phyloP scores from a whole-genome alignment of 2,797 vertebrate species.

The Bufotes viridis region DNA sequence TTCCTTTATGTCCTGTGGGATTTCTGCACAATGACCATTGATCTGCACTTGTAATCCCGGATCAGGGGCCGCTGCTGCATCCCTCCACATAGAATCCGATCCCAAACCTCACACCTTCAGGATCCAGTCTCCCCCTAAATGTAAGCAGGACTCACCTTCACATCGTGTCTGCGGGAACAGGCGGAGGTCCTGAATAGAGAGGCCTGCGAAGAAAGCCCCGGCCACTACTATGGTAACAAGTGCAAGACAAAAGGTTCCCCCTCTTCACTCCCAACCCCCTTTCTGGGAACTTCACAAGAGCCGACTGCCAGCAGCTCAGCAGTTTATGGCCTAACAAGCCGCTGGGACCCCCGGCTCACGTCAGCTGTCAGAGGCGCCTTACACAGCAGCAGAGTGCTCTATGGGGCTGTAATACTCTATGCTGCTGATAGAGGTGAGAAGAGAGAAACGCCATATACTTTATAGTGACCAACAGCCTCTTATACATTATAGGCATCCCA shows the following conservation, averaged over 20 bases:
- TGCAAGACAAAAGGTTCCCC: not conserved
- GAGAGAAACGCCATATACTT: not conserved
- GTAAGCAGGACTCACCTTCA: not conserved
- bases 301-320: not conserved
- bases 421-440: not conserved
- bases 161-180: conserved; percentile 14
- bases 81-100: not conserved
- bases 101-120: not conserved
- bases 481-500: not conserved
- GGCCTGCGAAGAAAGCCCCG: conserved; percentile 31
- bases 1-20: not conserved
- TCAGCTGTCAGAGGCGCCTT: not conserved
- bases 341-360: not conserved
- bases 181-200: not conserved
- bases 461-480: not conserved
- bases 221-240: conserved; percentile 38
- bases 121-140: not conserved
- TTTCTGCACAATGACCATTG: conserved; percentile 3
- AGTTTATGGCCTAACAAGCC: not conserved
- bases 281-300: conserved; percentile 13
- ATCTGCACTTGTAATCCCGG: not conserved
- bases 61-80: not conserved
- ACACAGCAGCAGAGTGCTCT: not conserved
- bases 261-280: conserved; percentile 9
- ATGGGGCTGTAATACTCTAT: not conserved